Evolutionary conservation across 2,888 invertebrate species (phyloP), one percentile per base, ranked within the genome.

Genomic region (Diloba caeruleocephala): DNA sequence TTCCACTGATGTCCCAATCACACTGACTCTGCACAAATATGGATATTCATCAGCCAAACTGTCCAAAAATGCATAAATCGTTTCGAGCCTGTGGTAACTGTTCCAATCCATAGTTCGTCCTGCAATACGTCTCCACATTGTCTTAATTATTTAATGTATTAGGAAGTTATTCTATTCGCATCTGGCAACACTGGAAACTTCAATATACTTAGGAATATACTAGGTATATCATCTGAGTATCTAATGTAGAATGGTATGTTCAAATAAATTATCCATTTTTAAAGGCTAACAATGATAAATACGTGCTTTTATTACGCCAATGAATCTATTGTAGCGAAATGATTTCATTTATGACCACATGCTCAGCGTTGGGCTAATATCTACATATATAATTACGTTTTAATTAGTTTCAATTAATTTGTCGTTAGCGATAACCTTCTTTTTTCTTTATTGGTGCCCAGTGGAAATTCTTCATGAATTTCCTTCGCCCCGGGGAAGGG

Each of bases 1-100:
- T 78, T 93, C 92, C 17, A 63, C 79, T 1, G 91, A 82, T 36
- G 75, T 76, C 3, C 92, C 92, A 50, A 93, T 92, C n/a, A 80
- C 76, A 31, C 34, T 70, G 1, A 90, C 84, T 3, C 78, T 62
- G 54, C 92, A 92, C 29, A 92, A 68, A 38, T 87, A 83, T 0
- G 92, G 92, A 39, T 79, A 89, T 36, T 87, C 81, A 7, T 36
- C 26, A 0, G 76, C 85, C 41, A 93, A 76, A 25, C 60, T 72
- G 5, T 92, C 87, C 82, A 92, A 71, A 39, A 89, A 92, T 0
- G 66, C 68, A 57, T 92, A 88, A 21, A 93, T 91, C 0, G 82
- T 79, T n/a, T 81, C 80, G 45, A 93, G 67, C 2, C 88, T 81
- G 31, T 93, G 86, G 63, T 90, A 93, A 28, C 63, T 80, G 5